A percentile compares a stretch with the other conserved stretches of the same genome.
Evolutionary conservation across 53 echinoderm and acorn worm species (phyloP).

Genomic region (Zoroaster sp.): DNA sequence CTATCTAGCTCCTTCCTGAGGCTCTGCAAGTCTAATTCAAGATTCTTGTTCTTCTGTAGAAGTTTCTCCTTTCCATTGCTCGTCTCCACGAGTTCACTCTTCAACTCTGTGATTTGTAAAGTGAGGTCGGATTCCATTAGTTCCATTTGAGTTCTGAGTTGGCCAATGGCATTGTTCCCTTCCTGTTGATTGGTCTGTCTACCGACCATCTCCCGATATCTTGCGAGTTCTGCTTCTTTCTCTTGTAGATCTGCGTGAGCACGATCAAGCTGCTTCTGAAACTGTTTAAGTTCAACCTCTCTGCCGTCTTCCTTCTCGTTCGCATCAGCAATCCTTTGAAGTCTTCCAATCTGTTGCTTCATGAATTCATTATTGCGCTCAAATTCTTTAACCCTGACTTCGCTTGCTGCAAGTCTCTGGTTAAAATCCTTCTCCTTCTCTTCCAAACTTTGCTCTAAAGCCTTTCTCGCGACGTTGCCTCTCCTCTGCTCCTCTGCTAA

Average conservation of each 20-base stretch:
- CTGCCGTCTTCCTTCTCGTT: not conserved
- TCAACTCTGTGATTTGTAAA: conserved; percentile 21
- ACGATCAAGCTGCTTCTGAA: conserved; percentile 8
- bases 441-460: conserved; percentile 32
- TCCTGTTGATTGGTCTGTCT: conserved; percentile 7
- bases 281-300: not conserved
- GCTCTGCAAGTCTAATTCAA: conserved; percentile 62
- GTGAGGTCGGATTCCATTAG: not conserved
- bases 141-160: conserved; percentile 15
- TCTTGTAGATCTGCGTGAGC: not conserved
- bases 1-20: conserved; percentile 51
- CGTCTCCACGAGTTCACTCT: conserved; percentile 44
- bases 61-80: conserved; percentile 62
- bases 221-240: not conserved
- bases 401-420: conserved; percentile 33
- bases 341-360: conserved; percentile 34
- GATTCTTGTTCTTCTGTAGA: conserved; percentile 57
- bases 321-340: conserved; percentile 10
- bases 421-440: conserved; percentile 42
- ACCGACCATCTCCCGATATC: conserved; percentile 15
- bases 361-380: conserved; percentile 41
- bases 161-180: not conserved
- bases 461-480: conserved; percentile 15
- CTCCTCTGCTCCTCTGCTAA: conserved; percentile 64
- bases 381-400: conserved; percentile 7